A percentile compares a stretch with the other conserved stretches of the same genome.
These are phyloP conservation scores for Rhopalosiphum nymphaeae DNA, from an alignment of 2,888 invertebrate species.

Conservation along the genomic window DNA sequence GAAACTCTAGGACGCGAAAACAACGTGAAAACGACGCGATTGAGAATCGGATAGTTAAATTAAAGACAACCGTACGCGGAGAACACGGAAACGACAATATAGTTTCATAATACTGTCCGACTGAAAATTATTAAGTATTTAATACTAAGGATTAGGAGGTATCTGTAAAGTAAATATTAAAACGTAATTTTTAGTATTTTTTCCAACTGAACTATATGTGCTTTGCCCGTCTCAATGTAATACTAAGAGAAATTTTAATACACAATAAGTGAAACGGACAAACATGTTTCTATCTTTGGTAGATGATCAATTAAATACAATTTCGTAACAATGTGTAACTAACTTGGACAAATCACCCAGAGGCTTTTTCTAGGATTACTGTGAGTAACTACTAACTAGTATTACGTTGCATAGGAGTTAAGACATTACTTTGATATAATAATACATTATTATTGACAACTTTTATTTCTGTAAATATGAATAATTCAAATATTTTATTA, in stretches of 20 bases:
- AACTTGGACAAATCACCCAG: slow-evolving; percentile 40
- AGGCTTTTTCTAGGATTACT: slow-evolving; percentile 34
- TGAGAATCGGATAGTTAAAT: not conserved
- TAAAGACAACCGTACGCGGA: not conserved
- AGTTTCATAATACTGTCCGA: not conserved
- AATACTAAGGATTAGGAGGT: not conserved
- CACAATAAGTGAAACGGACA: slow-evolving; percentile 50
- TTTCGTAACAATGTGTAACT: slow-evolving; percentile 51
- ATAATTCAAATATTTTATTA: not conserved
- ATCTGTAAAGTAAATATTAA: not conserved
- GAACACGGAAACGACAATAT: not conserved
- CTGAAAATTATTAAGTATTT: not conserved
- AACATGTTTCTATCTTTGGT: slow-evolving; percentile 62
- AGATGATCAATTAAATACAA: slow-evolving; percentile 56
- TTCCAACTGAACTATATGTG: not conserved
- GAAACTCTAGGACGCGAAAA: not conserved
- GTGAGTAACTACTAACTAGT: not conserved
- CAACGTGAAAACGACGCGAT: not conserved
- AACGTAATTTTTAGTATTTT: not conserved
- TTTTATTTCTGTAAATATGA: slow-evolving; percentile 5
- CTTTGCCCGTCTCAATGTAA: not conserved
- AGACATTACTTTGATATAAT: not conserved
- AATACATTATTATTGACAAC: not conserved
- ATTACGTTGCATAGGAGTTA: not conserved
- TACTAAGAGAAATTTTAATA: slow-evolving; percentile 45